Evolutionary conservation across 1,140 invertebrate species (phyloP).

Genomic region (Conus ventricosus): DNA sequence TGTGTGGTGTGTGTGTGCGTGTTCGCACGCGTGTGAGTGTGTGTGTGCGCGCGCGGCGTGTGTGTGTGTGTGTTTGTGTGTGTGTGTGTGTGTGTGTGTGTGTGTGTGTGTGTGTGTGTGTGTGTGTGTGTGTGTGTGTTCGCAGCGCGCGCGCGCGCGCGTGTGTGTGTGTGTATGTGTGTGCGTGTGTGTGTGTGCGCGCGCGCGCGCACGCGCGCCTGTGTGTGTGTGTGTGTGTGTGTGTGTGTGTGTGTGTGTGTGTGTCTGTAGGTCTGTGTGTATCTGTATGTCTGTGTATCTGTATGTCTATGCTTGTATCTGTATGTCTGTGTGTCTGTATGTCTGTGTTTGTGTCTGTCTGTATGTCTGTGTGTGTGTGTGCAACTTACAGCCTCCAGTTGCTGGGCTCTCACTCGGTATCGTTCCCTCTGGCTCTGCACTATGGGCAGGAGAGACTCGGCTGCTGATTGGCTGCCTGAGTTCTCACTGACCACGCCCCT

Average conservation of each 20-base stretch:
- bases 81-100: background rate
- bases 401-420: constrained; percentile 73
- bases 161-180: background rate
- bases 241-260: no score
- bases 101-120: background rate
- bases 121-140: background rate
- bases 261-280: no score
- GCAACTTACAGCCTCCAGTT: constrained; percentile 73
- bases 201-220: no score
- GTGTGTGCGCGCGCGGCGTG: no score
- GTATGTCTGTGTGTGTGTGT: no score
- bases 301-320: no score
- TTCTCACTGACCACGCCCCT: background rate
- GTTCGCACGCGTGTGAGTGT: no score
- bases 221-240: background rate
- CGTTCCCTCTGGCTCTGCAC: constrained; percentile 76
- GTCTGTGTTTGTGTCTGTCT: no score
- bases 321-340: no score
- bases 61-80: background rate
- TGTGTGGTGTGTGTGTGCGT: no score
- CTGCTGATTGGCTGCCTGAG: constrained; percentile 55
- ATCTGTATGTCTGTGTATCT: no score
- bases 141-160: background rate
- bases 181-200: background rate
- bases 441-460: constrained; percentile 74